phyloP scores from a whole-genome alignment of 2,797 vertebrate genomes.

The Danio choprae region DNA sequence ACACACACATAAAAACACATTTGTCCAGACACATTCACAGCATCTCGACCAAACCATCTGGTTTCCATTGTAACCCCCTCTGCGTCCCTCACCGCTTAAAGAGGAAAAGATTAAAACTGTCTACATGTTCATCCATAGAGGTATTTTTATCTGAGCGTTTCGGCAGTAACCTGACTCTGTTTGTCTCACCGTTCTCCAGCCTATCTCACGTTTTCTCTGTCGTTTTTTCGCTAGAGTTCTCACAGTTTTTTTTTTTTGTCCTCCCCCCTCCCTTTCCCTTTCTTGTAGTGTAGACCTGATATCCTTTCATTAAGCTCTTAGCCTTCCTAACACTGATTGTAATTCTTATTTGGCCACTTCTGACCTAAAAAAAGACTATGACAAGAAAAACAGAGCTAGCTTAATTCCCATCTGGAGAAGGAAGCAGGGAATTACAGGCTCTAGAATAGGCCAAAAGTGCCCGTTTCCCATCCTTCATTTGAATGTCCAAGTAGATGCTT shows the following conservation, averaged over 20 bases:
- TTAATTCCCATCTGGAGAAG: conserved; percentile 42
- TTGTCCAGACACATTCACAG: conserved; percentile 53
- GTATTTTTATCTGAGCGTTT: conserved; percentile 66
- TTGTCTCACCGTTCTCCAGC: conserved; percentile 60
- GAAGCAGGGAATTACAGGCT: conserved; percentile 23
- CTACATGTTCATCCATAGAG: conserved; percentile 70
- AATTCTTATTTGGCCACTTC: conserved; percentile 50
- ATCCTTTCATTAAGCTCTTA: conserved; percentile 41
- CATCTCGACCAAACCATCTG: conserved; percentile 80
- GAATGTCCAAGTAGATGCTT: conserved; percentile 45
- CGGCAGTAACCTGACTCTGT: conserved; percentile 55
- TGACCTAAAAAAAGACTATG: conserved; percentile 54
- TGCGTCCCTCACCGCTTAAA: conserved; percentile 67
- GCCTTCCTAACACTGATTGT: conserved; percentile 46
- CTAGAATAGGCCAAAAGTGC: conserved; percentile 19
- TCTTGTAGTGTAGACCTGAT: not conserved
- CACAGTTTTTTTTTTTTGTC: conserved; percentile 54
- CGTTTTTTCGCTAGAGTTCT: conserved; percentile 51
- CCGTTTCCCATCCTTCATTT: conserved; percentile 34
- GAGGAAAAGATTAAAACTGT: conserved; percentile 75
- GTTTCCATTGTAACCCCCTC: conserved; percentile 78
- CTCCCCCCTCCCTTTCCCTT: not conserved
- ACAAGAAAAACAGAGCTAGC: conserved; percentile 36
- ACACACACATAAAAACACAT: conserved; percentile 32
- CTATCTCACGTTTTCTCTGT: conserved; percentile 62